Evolutionary conservation across 2,888 invertebrate species (phyloP).

Genomic region (Eupithecia subumbrata): DNA sequence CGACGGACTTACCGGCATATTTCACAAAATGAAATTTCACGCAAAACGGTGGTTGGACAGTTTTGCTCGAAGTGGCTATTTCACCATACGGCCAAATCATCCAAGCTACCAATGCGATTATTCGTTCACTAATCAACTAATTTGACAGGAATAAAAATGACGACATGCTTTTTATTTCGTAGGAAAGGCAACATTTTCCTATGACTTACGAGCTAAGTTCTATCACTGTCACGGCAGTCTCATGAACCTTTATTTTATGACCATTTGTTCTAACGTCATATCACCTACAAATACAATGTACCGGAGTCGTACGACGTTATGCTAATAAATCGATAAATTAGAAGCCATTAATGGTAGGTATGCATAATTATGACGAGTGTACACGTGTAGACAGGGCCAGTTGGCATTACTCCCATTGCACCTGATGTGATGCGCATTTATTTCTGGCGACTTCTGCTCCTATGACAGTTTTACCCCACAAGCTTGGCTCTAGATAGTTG

Average conservation of each 20-base stretch:
- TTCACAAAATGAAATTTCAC: too few relatives aligned
- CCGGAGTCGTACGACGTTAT: slow-evolving; percentile 2
- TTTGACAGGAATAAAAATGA: too few relatives aligned
- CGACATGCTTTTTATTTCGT: too few relatives aligned
- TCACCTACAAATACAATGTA: not conserved
- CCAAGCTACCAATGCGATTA: too few relatives aligned
- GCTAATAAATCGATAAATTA: slow-evolving; percentile 27
- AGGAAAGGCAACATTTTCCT: too few relatives aligned
- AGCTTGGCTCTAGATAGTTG: not conserved
- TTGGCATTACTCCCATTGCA: slow-evolving; percentile 67
- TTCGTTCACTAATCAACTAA: too few relatives aligned
- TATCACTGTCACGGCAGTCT: not conserved
- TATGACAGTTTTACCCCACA: not conserved
- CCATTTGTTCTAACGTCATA: not conserved
- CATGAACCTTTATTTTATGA: not conserved
- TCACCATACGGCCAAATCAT: too few relatives aligned
- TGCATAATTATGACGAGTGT: slow-evolving; percentile 35
- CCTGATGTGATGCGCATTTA: slow-evolving; percentile 62
- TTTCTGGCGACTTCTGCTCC: slow-evolving; percentile 48
- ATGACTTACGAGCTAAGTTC: not conserved
- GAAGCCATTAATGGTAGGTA: slow-evolving; percentile 27
- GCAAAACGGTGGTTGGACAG: too few relatives aligned
- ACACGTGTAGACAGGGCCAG: slow-evolving; percentile 46
- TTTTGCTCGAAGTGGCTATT: too few relatives aligned
- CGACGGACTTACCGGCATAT: too few relatives aligned